Percentiles rank a stretch among this genome's conserved stretches.
Evolutionary conservation across 2,888 invertebrate genomes (phyloP).

Genomic region (Clanis bilineata): DNA sequence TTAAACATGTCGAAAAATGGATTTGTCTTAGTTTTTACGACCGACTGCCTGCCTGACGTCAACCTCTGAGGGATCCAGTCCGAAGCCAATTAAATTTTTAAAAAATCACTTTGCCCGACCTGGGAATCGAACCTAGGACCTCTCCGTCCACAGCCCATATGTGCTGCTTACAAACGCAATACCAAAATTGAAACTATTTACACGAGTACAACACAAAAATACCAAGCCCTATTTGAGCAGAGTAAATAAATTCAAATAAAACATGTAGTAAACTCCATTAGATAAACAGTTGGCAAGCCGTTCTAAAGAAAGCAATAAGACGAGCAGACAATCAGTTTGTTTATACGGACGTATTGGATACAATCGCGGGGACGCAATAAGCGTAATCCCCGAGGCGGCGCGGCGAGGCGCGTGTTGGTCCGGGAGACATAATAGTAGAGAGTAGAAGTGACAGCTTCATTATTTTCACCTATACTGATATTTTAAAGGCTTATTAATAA

Average conservation of each 20-base stretch:
- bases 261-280: slow-evolving; percentile 1
- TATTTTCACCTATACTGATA: slow-evolving; percentile 29
- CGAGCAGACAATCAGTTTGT: slow-evolving; percentile 69
- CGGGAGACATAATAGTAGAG: slow-evolving; percentile 40
- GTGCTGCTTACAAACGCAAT: background rate
- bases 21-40: too few species aligned
- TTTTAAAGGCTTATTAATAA: too few species aligned
- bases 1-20: too few species aligned
- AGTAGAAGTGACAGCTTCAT: slow-evolving; percentile 37
- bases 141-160: too few species aligned
- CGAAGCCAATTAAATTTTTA: too few species aligned
- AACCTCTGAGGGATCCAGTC: too few species aligned
- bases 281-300: background rate
- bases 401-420: too few species aligned
- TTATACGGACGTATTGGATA: slow-evolving; percentile 64
- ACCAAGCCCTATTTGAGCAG: background rate
- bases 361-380: slow-evolving; percentile 75
- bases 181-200: background rate
- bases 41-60: too few species aligned
- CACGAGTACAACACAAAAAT: background rate
- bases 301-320: slow-evolving; percentile 32
- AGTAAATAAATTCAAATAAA: slow-evolving; percentile 4
- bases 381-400: slow-evolving; percentile 62
- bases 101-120: background rate
- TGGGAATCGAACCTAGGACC: too few species aligned